These are phyloP conservation scores for Salticus scenicus DNA, from an alignment of 2,888 invertebrate genomes.

Conservation along the genomic window DNA sequence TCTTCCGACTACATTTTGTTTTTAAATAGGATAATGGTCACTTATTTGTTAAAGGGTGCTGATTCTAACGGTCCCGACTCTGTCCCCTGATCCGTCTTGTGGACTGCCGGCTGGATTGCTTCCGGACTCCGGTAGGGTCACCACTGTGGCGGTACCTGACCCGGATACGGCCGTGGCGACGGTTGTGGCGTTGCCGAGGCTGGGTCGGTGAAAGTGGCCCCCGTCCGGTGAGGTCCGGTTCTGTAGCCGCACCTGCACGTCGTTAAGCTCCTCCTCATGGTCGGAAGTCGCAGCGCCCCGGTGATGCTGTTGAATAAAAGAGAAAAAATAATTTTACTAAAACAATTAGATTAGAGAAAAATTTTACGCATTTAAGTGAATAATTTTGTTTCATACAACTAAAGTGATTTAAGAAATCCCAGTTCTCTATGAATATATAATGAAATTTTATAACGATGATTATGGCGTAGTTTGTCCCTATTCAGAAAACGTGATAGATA, in stretches of 20 bases:
- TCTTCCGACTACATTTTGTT: background rate
- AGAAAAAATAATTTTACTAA: background rate
- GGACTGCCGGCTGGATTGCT: conserved; percentile 46
- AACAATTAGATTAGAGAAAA: too few species aligned
- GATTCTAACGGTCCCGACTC: conserved; percentile 55
- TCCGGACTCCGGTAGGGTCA: conserved; percentile 55
- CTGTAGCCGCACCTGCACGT: conserved; percentile 75
- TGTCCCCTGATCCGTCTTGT: conserved; percentile 20
- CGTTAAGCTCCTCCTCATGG: conserved; percentile 76
- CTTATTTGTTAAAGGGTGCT: conserved; percentile 44
- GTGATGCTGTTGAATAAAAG: conserved; percentile 74
- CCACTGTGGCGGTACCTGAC: conserved; percentile 54
- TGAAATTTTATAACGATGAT: too few species aligned
- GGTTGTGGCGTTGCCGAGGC: conserved; percentile 66
- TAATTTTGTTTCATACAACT: too few species aligned
- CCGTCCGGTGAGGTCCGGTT: conserved; percentile 68
- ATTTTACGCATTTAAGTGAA: too few species aligned
- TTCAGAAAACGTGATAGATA: too few species aligned
- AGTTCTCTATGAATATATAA: too few species aligned
- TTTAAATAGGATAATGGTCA: background rate
- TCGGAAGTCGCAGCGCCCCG: conserved; percentile 75
- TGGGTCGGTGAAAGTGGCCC: conserved; percentile 70
- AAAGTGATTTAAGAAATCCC: too few species aligned
- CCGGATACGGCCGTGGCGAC: conserved; percentile 56
- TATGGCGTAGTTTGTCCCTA: too few species aligned